Percentiles rank a stretch among this genome's conserved stretches.
These are phyloP conservation scores for Nicator chloris DNA, from an alignment of 2,113 vertebrate genomes.

Conservation along the genomic window DNA sequence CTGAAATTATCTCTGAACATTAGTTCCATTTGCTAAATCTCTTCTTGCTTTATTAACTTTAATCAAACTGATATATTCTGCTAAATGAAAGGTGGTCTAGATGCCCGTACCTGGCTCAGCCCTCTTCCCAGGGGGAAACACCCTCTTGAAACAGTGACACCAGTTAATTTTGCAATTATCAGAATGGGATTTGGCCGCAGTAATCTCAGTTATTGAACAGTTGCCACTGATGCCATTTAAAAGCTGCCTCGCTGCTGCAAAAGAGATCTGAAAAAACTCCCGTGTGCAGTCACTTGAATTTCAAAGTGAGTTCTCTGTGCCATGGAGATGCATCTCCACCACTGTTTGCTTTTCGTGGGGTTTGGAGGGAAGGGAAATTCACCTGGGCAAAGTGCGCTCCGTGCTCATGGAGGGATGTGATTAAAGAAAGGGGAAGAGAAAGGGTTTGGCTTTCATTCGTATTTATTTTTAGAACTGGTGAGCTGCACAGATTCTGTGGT, in stretches of 20 bases:
- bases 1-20: constrained; percentile 43
- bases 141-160: neutral
- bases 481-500: neutral
- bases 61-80: constrained; percentile 40
- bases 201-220: neutral
- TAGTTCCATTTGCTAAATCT: constrained; percentile 51
- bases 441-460: neutral
- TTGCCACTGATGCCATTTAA: neutral
- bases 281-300: neutral
- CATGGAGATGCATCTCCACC: neutral
- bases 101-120: constrained; percentile 19
- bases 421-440: neutral
- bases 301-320: neutral
- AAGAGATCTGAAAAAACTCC: neutral
- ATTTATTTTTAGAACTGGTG: constrained; percentile 35
- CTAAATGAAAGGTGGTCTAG: constrained; percentile 36
- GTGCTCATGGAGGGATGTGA: neutral
- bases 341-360: constrained; percentile 13
- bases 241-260: neutral
- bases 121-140: constrained; percentile 23
- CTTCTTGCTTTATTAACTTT: constrained; percentile 58
- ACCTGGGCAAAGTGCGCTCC: neutral
- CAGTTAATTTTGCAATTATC: constrained; percentile 9
- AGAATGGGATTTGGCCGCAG: neutral
- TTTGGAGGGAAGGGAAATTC: neutral